Percentiles rank a stretch among this genome's conserved stretches.
phyloP scores from a whole-genome alignment of 1,140 invertebrate species.

The roundworm (Caenorhabditis elegans) region WBcel235 BX284606.5:6295001-6295500 shows the following conservation, averaged over 20 bases:
- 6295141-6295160: too few species aligned
- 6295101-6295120: too few species aligned
- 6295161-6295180: too few species aligned
- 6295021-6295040: too few species aligned
- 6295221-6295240: not conserved
- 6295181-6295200: too few species aligned
- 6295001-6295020: too few species aligned
- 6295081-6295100: too few species aligned
- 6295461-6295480: not conserved
- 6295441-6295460: not conserved
- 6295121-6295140: too few species aligned
- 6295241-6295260: not conserved
- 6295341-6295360: constrained; percentile 4
- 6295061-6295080: too few species aligned
- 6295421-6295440: not conserved
- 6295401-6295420: too few species aligned
- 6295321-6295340: not conserved
- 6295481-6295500: not conserved
- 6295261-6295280: not conserved
- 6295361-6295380: not conserved
- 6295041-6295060: too few species aligned
- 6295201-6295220: not conserved
- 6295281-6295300: not conserved
- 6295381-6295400: not conserved
- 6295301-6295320: not conserved